Base-by-base conservation (phyloP, 2,113 vertebrate species). In the Amphiprion percula region DNA sequence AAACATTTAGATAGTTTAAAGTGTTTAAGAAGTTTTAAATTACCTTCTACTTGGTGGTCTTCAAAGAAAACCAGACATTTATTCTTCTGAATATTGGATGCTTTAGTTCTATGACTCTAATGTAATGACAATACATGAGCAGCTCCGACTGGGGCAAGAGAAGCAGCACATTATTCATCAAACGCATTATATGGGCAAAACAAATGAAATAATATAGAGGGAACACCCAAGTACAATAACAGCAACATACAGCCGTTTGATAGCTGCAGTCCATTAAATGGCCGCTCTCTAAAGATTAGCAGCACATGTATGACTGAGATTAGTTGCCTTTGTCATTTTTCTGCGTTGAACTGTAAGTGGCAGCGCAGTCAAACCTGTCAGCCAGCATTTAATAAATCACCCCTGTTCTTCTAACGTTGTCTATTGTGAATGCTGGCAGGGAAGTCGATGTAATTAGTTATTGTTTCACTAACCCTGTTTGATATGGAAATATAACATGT, bases 381-480 rank as follows among this genome's bases (percentile, higher is more conserved):
- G 95, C 94, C 92, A 93, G 89, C 93, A 93, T 92, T 94, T 95
- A 94, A 96, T 95, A 95, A 96, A 97, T 96, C 88, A 95, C 63
- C 49, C 91, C 91, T 95, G 94, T 64, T 80, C 49, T 66, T 37
- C 39, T 63, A 65, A 79, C 61, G 66, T 23, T 33, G 63, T 76
- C 41, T 61, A 5, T 58, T 79, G 41, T 19, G 63, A 55, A 21
- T 63, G 21, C 33, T 72, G 62, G 60, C 46, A 64, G 60, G 74
- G n/a, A 74, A 58, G 46, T 64, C 46, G 49, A 37, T 70, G 54
- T 86, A 87, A 91, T 93, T 84, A 87, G 66, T 68, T 77, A 60
- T 65, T 83, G 77, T 90, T 89, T 88, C 79, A 83, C 80, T 86
- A 83, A 78, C 68, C 73, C 58, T 19, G 26, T 54, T 85, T 81